Evolutionary conservation across 1,140 invertebrate species (phyloP), one percentile per base, ranked within the genome.

Genomic region (Sipha flava): DNA sequence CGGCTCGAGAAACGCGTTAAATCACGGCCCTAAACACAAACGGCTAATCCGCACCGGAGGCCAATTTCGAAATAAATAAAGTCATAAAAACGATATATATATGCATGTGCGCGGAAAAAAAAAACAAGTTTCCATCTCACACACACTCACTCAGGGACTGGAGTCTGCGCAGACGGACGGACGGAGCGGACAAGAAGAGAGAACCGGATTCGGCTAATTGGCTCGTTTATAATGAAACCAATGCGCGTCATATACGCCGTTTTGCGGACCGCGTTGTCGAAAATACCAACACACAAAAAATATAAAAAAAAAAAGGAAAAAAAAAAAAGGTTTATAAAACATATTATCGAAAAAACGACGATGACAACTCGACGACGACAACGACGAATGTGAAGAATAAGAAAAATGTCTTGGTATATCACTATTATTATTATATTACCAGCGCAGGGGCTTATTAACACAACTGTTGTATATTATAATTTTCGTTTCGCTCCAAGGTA

Each of bases 191-290:
- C 14, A 34, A 31, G 12, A 40, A 37, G 64, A 52, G 68, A 49
- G 45, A 77, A 77, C 73, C 73, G 73, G 73, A 77, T 77, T 57
- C 49, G 73, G 73, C 73, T 77, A 77, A 77, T 77, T 77, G 73
- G 73, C 73, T 77, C 73, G 73, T 77, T 77, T 77, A 75, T 77
- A 77, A 77, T 57, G 73, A 77, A 77, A 77, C 73, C 73, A 59
- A 77, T 77, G 31, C 31, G 52, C 49, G 21, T 57, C 66, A 43
- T 37, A 34, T 21, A 4, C 45, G 49, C 3, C 62, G 62, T 66
- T 40, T 43, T 43, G 62, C 34, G 31, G n/a, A 64, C 4, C 57
- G 57, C n/a, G 37, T 40, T 40, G 37, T 21, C 10, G 1, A 23
- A 40, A 64, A 18, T 64, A 64, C 18, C 21, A 73, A 73, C 29